Conservation (phyloP, 2,888 invertebrate species). For the Cheilosia soror region DNA sequence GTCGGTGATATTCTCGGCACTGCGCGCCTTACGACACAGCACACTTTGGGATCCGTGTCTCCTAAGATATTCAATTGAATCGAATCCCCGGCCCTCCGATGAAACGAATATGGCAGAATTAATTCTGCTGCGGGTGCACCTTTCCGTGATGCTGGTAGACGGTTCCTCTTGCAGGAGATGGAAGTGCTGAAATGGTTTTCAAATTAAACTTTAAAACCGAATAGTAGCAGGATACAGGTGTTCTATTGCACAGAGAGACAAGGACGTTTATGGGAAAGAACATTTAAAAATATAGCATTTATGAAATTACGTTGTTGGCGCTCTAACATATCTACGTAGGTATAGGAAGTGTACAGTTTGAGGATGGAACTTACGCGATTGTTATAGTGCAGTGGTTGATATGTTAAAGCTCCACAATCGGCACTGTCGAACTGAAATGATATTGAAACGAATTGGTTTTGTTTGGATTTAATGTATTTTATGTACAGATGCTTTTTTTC, state of each 20-base stretch:
- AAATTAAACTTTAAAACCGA: constrained; percentile 47
- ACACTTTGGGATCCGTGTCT: constrained; percentile 92
- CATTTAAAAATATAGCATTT: not conserved
- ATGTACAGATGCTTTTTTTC: constrained; percentile 39
- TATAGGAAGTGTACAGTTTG: constrained; percentile 31
- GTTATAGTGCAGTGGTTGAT: constrained; percentile 82
- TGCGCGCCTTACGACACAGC: constrained; percentile 91
- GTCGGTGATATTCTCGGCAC: constrained; percentile 88
- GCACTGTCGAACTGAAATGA: constrained; percentile 82
- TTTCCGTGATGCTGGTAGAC: constrained; percentile 87
- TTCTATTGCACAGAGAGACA: not conserved
- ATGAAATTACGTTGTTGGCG: constrained; percentile 56
- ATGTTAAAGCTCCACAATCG: constrained; percentile 81
- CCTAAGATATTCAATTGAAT: constrained; percentile 91
- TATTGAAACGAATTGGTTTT: constrained; percentile 70
- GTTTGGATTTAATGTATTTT: constrained; percentile 44
- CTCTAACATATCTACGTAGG: constrained; percentile 70
- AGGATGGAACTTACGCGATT: constrained; percentile 80
- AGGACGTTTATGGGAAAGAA: constrained; percentile 12
- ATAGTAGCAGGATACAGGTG: not conserved
- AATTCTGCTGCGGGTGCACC: constrained; percentile 89
- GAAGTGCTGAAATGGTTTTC: constrained; percentile 86
- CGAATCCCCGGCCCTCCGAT: constrained; percentile 89
- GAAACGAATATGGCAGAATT: constrained; percentile 94
- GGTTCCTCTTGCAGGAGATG: constrained; percentile 89